These are phyloP conservation scores for Spisula solida DNA, from an alignment of 2,888 invertebrate genomes.

Conservation along the genomic window DNA sequence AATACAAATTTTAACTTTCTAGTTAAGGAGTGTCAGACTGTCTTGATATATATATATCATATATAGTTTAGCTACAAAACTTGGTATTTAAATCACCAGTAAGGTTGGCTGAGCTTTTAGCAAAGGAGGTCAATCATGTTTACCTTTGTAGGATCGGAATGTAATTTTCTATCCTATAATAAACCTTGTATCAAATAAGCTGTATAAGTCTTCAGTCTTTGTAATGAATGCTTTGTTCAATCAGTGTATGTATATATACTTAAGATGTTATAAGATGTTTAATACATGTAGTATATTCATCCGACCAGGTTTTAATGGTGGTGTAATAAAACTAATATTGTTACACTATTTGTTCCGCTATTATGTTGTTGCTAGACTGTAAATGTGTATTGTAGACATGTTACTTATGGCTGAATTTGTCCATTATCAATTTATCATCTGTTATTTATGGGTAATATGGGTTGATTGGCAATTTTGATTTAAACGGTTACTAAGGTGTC, in stretches of 20 bases:
- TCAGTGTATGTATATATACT: background rate
- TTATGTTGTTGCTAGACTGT: slow-evolving; percentile 15
- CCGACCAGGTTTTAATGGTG: background rate
- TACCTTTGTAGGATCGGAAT: slow-evolving; percentile 34
- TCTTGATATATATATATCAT: too few species aligned
- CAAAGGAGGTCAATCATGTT: slow-evolving; percentile 48
- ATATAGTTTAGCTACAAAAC: background rate
- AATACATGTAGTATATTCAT: background rate
- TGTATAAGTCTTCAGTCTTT: slow-evolving; percentile 1
- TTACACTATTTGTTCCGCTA: background rate
- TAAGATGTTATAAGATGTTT: background rate
- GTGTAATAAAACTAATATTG: background rate
- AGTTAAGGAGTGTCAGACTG: background rate
- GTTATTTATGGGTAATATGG: too few species aligned
- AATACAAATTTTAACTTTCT: background rate
- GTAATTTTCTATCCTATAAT: background rate
- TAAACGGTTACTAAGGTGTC: too few species aligned
- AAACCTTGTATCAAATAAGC: background rate
- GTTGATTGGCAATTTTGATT: background rate
- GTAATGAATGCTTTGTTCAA: slow-evolving; percentile 9
- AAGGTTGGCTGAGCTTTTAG: slow-evolving; percentile 31
- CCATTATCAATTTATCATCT: background rate
- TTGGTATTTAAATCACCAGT: slow-evolving; percentile 35
- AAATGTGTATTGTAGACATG: background rate
- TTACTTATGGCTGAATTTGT: background rate